Percentiles rank a stretch among this genome's conserved stretches.
These are phyloP conservation scores for Dicrurus megarhynchus DNA, from an alignment of 2,113 vertebrate species.

Conservation along the genomic window DNA sequence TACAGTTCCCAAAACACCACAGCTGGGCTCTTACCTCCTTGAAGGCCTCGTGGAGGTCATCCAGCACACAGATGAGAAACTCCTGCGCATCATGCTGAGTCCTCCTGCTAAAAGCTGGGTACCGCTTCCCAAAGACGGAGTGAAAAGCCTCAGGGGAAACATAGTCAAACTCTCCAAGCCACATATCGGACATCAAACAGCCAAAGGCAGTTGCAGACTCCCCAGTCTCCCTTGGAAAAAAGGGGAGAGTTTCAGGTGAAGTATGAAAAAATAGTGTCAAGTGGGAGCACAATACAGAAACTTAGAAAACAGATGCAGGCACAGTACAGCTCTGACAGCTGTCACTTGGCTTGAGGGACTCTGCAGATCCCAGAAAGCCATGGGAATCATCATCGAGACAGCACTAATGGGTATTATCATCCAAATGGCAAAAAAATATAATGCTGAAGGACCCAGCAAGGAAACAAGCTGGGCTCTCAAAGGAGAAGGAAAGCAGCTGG, in stretches of 20 bases:
- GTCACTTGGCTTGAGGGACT: not conserved
- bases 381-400: rapidly evolving
- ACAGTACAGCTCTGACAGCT: not conserved
- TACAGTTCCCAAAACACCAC: not conserved
- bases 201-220: slow-evolving; percentile 72
- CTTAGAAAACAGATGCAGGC: not conserved
- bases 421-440: not conserved
- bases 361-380: not conserved
- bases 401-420: not conserved
- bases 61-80: slow-evolving; percentile 82
- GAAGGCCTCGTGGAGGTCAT: slow-evolving; percentile 81
- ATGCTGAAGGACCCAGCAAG: not conserved
- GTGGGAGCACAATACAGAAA: not conserved
- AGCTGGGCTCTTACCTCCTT: slow-evolving; percentile 69
- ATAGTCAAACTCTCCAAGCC: slow-evolving; percentile 72
- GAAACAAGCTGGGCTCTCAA: not conserved
- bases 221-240: slow-evolving; percentile 44
- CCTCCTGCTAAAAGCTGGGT: slow-evolving; percentile 75
- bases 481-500: not conserved
- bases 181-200: slow-evolving; percentile 78
- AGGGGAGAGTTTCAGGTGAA: not conserved
- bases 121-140: slow-evolving; percentile 63
- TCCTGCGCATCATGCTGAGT: slow-evolving; percentile 86
- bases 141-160: slow-evolving; percentile 73
- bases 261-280: not conserved